Evolutionary conservation across 2,888 invertebrate species (phyloP).

Genomic region (Cataglyphis altisquamis): DNA sequence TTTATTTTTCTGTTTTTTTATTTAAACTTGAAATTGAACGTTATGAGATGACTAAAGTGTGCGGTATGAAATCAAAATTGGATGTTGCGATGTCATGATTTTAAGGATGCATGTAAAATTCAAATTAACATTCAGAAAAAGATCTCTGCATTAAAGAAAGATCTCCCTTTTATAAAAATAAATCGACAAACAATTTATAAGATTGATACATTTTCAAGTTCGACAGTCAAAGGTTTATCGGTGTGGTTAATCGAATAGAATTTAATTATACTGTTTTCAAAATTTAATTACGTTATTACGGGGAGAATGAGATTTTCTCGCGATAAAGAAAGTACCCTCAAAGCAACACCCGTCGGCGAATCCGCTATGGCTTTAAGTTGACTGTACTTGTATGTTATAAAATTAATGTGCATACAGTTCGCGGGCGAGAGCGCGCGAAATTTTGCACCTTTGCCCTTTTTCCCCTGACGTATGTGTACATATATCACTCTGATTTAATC

Average conservation of each 20-base stretch:
- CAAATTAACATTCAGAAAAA: background rate
- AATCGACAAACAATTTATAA: background rate
- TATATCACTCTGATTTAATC: constrained; percentile 57
- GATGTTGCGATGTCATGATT: background rate
- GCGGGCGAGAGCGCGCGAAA: constrained; percentile 32
- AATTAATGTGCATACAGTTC: constrained; percentile 41
- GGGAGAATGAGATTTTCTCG: background rate
- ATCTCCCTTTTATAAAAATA: background rate
- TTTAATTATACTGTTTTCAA: background rate
- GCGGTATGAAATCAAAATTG: background rate
- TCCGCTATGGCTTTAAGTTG: constrained; percentile 5
- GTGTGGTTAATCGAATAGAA: background rate
- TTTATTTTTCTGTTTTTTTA: constrained; percentile 3
- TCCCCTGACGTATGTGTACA: background rate
- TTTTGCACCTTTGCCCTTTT: constrained; percentile 51
- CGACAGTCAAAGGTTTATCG: background rate
- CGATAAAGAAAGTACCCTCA: constrained; percentile 16
- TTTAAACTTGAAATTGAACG: background rate
- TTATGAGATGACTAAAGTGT: background rate
- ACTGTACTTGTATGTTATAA: constrained; percentile 34
- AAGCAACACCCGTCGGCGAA: constrained; percentile 1
- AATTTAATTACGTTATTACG: constrained; percentile 29
- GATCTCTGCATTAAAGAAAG: background rate
- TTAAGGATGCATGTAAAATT: background rate
- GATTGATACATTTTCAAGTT: background rate